Evolutionary conservation across 2,888 invertebrate genomes (phyloP).

Genomic region (Quadroppia sp.): DNA sequence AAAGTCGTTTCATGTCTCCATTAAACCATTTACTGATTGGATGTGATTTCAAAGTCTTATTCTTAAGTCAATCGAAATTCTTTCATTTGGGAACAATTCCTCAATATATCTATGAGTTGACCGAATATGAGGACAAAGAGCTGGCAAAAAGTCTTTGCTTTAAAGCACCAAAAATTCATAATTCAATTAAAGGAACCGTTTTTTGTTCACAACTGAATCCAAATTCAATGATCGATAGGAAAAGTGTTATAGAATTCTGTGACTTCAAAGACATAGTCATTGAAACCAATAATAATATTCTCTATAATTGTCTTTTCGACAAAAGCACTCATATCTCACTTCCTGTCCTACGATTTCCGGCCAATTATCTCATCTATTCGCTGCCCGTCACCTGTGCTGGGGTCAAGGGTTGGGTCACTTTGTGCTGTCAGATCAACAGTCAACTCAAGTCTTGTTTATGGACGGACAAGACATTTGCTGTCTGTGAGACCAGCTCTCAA

Average conservation of each 20-base stretch:
- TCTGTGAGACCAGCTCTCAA: constrained; percentile 17
- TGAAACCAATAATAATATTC: constrained; percentile 11
- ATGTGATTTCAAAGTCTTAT: not conserved
- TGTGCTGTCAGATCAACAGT: constrained; percentile 7
- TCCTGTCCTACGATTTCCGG: not conserved
- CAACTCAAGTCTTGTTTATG: constrained; percentile 21
- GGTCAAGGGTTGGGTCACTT: constrained; percentile 12
- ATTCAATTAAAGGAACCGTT: not conserved
- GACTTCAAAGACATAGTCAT: constrained; percentile 9
- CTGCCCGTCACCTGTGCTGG: not conserved
- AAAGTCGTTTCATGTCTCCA: not conserved
- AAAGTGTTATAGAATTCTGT: constrained; percentile 21
- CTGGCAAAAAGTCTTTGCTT: constrained; percentile 3
- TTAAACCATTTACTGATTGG: not conserved
- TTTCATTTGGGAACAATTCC: constrained; percentile 28
- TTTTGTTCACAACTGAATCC: not conserved
- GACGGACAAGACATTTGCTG: not conserved
- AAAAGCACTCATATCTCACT: not conserved
- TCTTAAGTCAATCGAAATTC: constrained; percentile 13
- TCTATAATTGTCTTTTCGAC: not conserved
- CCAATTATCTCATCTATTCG: constrained; percentile 24
- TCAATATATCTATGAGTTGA: constrained; percentile 13
- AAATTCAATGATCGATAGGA: constrained; percentile 11
- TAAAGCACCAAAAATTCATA: not conserved
- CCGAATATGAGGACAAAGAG: constrained; percentile 9